These are phyloP conservation scores for Pavo muticus DNA, from an alignment of 2,113 vertebrate genomes.

Conservation along the genomic window DNA sequence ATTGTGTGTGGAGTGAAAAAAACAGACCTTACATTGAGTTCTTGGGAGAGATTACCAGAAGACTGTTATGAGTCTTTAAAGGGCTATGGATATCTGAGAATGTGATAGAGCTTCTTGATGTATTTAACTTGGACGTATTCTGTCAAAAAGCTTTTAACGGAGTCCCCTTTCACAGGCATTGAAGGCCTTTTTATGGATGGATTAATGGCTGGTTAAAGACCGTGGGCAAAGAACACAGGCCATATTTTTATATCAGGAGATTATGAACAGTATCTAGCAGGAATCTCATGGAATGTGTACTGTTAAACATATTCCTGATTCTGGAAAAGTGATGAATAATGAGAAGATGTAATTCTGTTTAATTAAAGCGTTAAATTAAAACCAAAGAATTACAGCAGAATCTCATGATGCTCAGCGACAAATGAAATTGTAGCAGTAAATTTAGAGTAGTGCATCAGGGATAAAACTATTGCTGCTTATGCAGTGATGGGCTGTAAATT, in stretches of 20 bases:
- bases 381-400: neutral
- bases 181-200: neutral
- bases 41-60: neutral
- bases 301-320: neutral
- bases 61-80: neutral
- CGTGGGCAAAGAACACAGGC: neutral
- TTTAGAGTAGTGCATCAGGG: neutral
- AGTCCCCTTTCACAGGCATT: neutral
- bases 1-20: neutral
- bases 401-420: constrained; percentile 13
- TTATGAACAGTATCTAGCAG: neutral
- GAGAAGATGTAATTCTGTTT: constrained; percentile 9
- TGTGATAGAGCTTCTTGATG: neutral
- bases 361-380: constrained; percentile 60
- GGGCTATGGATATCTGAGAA: neutral
- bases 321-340: neutral
- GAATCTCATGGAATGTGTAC: neutral
- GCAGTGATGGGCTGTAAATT: constrained; percentile 28
- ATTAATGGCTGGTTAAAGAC: neutral
- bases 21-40: neutral
- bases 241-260: neutral
- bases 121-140: neutral
- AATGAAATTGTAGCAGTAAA: constrained; percentile 55
- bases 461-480: constrained; percentile 20
- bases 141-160: neutral